These are phyloP conservation scores for Carcharodon carcharias DNA, from an alignment of 2,797 vertebrate species.

Conservation along the genomic window DNA sequence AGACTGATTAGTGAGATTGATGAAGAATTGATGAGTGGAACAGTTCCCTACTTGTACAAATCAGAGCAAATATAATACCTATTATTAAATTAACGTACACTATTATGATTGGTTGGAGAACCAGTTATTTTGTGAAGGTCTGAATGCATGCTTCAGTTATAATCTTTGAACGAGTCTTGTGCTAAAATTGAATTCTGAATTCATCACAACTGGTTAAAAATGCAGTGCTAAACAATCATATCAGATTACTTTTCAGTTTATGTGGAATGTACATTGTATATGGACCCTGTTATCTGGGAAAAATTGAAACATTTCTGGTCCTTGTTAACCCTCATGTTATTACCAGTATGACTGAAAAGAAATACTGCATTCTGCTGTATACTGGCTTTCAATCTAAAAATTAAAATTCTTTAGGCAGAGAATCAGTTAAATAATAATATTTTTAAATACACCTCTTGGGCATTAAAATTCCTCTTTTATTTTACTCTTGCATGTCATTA, in stretches of 20 bases:
- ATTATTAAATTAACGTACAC: conserved; percentile 2
- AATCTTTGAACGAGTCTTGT: neutral
- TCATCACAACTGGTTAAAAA: conserved; percentile 7
- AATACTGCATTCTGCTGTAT: too few relatives aligned
- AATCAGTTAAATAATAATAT: neutral
- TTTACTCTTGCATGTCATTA: neutral
- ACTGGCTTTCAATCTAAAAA: neutral
- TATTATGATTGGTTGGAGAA: conserved; percentile 24
- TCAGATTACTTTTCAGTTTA: neutral
- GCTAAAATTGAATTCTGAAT: conserved; percentile 12
- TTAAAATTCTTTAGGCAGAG: neutral
- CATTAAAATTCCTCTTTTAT: neutral
- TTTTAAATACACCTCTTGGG: neutral
- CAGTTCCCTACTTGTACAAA: conserved; percentile 27
- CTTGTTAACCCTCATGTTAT: neutral
- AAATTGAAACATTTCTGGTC: neutral
- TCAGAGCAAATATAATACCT: conserved; percentile 28
- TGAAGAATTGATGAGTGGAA: conserved; percentile 15
- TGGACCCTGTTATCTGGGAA: neutral
- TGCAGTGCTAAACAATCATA: neutral
- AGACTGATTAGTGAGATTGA: conserved; percentile 30
- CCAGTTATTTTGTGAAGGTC: neutral
- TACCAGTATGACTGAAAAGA: neutral
- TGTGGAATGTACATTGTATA: neutral
- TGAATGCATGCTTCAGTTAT: conserved; percentile 1